Conservation (phyloP, 1,140 invertebrate species). For the Eupeodes corollae region DNA sequence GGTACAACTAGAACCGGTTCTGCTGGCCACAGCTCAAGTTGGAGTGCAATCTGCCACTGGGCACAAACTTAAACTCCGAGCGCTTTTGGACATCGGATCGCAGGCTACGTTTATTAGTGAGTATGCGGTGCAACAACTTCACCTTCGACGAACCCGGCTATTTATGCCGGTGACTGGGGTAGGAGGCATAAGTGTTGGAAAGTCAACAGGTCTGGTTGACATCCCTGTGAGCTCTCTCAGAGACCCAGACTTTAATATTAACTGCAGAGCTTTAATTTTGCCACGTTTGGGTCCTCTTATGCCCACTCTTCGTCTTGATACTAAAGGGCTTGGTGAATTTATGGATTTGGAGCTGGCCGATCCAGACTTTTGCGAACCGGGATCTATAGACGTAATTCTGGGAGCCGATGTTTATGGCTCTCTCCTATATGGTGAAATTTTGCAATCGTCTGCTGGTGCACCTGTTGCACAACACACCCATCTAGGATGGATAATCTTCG, state of each 20-base stretch:
- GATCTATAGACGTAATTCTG: constrained; percentile 3
- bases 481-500: too few relatives aligned
- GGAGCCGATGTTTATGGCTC: neutral
- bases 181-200: neutral
- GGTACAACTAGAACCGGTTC: too few relatives aligned
- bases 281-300: neutral
- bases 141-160: neutral
- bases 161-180: neutral
- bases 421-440: neutral
- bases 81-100: constrained; percentile 1
- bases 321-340: neutral
- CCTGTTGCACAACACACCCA: too few relatives aligned
- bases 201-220: neutral
- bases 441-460: too few relatives aligned
- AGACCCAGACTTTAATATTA: neutral
- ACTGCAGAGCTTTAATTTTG: neutral
- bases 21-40: too few relatives aligned
- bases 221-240: neutral
- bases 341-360: neutral
- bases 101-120: constrained; percentile 2
- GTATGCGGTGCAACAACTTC: constrained; percentile 1
- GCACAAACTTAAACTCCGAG: neutral
- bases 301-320: neutral
- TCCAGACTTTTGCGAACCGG: constrained; percentile 1
- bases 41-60: too few relatives aligned